These are phyloP conservation scores for Lingula anatina DNA, from an alignment of 2,888 invertebrate species.

Conservation along the genomic window DNA sequence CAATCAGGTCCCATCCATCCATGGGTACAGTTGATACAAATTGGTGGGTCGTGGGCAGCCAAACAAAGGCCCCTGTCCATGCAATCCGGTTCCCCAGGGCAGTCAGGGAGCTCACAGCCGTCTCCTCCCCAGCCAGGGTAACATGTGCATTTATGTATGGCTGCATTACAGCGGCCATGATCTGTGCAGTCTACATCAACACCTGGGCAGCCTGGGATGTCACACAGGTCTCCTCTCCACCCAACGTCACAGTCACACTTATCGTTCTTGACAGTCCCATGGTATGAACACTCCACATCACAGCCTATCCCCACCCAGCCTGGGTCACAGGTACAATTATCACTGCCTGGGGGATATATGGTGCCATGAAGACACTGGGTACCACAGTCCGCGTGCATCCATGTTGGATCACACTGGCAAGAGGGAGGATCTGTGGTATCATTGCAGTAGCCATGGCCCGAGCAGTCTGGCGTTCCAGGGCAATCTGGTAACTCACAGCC, in stretches of 20 bases:
- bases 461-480: constrained; percentile 29
- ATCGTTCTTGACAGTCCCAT: constrained; percentile 18
- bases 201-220: constrained; percentile 31
- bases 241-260: constrained; percentile 25
- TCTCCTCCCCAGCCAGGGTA: constrained; percentile 27
- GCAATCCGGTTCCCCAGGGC: constrained; percentile 31
- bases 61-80: constrained; percentile 22
- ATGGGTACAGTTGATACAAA: constrained; percentile 17
- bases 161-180: constrained; percentile 28
- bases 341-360: constrained; percentile 17
- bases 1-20: constrained; percentile 29
- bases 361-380: constrained; percentile 22
- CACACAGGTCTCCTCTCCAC: constrained; percentile 30
- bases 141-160: constrained; percentile 24
- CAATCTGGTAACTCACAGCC: constrained; percentile 34
- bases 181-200: constrained; percentile 20
- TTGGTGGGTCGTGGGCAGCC: constrained; percentile 16
- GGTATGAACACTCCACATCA: constrained; percentile 24
- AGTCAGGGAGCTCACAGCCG: constrained; percentile 27
- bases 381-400: constrained; percentile 27
- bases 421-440: constrained; percentile 16
- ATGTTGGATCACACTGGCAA: constrained; percentile 21
- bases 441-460: constrained; percentile 18
- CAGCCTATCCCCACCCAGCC: constrained; percentile 29
- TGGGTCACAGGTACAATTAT: constrained; percentile 22